Evolutionary conservation across 2,888 invertebrate species (phyloP).

Genomic region (Pemphredon lugubris): DNA sequence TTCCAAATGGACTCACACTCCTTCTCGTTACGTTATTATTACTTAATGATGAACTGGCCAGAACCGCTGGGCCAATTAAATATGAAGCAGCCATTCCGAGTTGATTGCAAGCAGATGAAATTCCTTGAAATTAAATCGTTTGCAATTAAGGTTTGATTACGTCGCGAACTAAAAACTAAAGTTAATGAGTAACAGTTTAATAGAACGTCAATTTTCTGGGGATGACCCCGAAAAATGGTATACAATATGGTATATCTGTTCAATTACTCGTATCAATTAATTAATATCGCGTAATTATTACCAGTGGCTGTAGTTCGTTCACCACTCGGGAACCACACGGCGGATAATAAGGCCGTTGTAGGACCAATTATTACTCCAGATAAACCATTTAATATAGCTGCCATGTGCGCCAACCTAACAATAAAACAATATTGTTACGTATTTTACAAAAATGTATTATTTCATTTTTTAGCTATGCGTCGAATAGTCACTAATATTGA

Average conservation of each 20-base stretch:
- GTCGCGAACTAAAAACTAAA: too few species aligned
- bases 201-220: too few species aligned
- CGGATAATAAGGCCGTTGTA: constrained; percentile 79
- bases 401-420: constrained; percentile 73
- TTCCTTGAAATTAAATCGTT: constrained; percentile 52
- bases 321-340: constrained; percentile 80
- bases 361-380: constrained; percentile 79
- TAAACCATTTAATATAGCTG: constrained; percentile 79
- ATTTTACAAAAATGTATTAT: too few species aligned
- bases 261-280: too few species aligned
- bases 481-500: too few species aligned
- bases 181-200: too few species aligned
- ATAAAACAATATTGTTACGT: neutral
- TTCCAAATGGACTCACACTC: neutral
- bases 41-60: constrained; percentile 21
- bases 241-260: neutral
- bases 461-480: too few species aligned
- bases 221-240: too few species aligned
- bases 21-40: neutral
- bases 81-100: constrained; percentile 72
- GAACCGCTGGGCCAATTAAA: constrained; percentile 66
- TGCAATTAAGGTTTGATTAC: neutral
- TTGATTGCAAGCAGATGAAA: constrained; percentile 70
- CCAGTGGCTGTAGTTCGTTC: constrained; percentile 81
- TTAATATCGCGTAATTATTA: constrained; percentile 45